A percentile compares a stretch with the other conserved stretches of the same genome.
These are phyloP conservation scores for Capitulum mitella DNA, from an alignment of 2,888 invertebrate species.

Conservation along the genomic window DNA sequence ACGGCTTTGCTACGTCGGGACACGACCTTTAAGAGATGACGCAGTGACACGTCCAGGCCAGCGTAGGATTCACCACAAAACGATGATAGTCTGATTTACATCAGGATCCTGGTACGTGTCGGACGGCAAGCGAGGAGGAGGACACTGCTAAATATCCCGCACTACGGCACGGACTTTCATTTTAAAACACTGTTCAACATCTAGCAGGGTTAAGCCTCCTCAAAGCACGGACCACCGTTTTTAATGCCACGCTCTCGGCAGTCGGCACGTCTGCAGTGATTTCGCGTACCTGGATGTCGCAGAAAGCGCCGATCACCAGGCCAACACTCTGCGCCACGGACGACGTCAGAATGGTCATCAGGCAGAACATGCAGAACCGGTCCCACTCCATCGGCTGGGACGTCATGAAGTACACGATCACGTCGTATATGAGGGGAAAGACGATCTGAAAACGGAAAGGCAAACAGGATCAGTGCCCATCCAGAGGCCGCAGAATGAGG, in stretches of 20 bases:
- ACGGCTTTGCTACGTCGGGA: too few relatives aligned
- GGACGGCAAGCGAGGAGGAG: too few relatives aligned
- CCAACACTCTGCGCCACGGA: constrained; percentile 71
- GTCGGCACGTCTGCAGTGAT: constrained; percentile 25
- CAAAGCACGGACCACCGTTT: background rate
- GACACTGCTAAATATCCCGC: too few relatives aligned
- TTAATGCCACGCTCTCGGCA: too few relatives aligned
- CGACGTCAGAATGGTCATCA: constrained; percentile 59
- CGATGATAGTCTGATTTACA: too few relatives aligned
- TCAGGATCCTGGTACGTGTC: too few relatives aligned
- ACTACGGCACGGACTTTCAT: too few relatives aligned
- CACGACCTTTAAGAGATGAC: too few relatives aligned
- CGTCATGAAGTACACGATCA: constrained; percentile 69
- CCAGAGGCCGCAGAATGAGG: background rate
- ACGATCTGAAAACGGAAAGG: constrained; percentile 49
- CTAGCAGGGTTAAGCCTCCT: background rate
- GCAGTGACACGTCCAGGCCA: too few relatives aligned
- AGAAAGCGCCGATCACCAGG: constrained; percentile 62
- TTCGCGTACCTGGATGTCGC: constrained; percentile 54
- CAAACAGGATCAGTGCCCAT: background rate
- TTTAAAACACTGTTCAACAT: too few relatives aligned
- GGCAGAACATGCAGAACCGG: constrained; percentile 58
- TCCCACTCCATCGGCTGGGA: constrained; percentile 59
- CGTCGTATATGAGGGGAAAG: constrained; percentile 63
- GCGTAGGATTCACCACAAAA: too few relatives aligned